Base-by-base conservation (phyloP, 2,888 invertebrate genomes). In the Brachypalpus laphriformis region DNA sequence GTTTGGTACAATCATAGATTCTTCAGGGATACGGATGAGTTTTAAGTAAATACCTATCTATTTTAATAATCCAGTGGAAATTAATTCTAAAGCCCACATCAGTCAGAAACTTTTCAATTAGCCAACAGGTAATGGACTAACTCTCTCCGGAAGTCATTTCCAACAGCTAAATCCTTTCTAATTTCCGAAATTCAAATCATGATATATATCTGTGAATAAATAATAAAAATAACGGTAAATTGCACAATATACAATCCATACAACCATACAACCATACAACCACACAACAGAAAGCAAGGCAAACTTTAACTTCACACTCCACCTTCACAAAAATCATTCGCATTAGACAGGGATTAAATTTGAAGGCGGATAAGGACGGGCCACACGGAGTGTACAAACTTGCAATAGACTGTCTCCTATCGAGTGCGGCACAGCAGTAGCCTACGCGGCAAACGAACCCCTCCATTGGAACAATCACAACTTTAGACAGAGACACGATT, bases 401-500 rank as follows among this genome's bases (percentile, higher is more conserved):
- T 45, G 16, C 34, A 40, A 45, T 47, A 51, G 37, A 61, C 66
- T 77, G 71, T 61, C 47, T 42, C 47, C 57, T 59, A 34, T 57
- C 28, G 16, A 28, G 51, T 18, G 34, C 51, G 51, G 22, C n/a
- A 9, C 37, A 37, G 54, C 42, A 70, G 47, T 56, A 40, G 54
- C 76, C 76, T 65, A 66, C 66, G 71, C 59, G 34, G 9, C 25
- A 28, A 6, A 7, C 11, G 40, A 75, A 70, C n/a, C 40, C 42
- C 28, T 25, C 14, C 25, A 14, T 37, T 31, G 40, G 28, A 61
- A 25, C 37, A 65, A 54, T 68, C 54, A 40, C 40, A 54, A 18
- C 61, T 68, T 40, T 18, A 68, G 63, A 49, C 68, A 70, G 56
- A 68, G 68, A 70, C 80, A 83, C 74, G 83, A 83, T 83, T 80